Conservation (phyloP, 2,888 invertebrate species). For the Sinelater perroti region DNA sequence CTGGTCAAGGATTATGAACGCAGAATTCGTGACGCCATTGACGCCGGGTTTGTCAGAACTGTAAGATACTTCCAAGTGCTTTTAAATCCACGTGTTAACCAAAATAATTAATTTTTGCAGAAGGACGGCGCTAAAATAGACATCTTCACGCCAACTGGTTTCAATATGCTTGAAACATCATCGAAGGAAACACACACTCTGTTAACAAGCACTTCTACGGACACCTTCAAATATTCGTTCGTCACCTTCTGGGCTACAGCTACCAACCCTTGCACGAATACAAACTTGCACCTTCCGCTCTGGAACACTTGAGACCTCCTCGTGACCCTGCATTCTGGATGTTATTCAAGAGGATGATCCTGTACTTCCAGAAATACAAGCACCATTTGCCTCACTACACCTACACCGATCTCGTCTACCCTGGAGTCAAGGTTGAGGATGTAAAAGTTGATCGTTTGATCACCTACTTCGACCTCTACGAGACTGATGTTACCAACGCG, state of each 20-base stretch:
- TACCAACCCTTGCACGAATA: slow-evolving; percentile 53
- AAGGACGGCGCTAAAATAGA: slow-evolving; percentile 60
- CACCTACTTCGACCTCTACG: slow-evolving; percentile 74
- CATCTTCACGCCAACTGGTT: slow-evolving; percentile 68
- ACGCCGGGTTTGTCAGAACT: slow-evolving; percentile 62
- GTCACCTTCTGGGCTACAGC: slow-evolving; percentile 66
- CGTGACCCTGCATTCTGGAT: slow-evolving; percentile 77
- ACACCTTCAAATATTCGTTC: slow-evolving; percentile 65
- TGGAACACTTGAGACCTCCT: slow-evolving; percentile 72
- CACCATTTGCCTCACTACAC: slow-evolving; percentile 68
- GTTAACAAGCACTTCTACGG: slow-evolving; percentile 69
- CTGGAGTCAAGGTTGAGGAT: slow-evolving; percentile 70
- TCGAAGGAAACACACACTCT: slow-evolving; percentile 72
- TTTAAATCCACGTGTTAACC: no score
- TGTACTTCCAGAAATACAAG: slow-evolving; percentile 69
- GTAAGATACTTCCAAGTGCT: slow-evolving; percentile 46
- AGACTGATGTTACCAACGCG: slow-evolving; percentile 68
- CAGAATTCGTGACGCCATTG: slow-evolving; percentile 67
- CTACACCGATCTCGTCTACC: slow-evolving; percentile 67
- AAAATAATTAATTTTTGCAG: slow-evolving; percentile 25
- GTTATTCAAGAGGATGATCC: slow-evolving; percentile 69
- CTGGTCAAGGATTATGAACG: slow-evolving; percentile 61
- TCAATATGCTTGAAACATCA: slow-evolving; percentile 71
- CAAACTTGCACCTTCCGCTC: slow-evolving; percentile 67
- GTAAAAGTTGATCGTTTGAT: slow-evolving; percentile 72